These are phyloP conservation scores for Tachystola acroxantha DNA, from an alignment of 2,888 invertebrate species.

Conservation along the genomic window DNA sequence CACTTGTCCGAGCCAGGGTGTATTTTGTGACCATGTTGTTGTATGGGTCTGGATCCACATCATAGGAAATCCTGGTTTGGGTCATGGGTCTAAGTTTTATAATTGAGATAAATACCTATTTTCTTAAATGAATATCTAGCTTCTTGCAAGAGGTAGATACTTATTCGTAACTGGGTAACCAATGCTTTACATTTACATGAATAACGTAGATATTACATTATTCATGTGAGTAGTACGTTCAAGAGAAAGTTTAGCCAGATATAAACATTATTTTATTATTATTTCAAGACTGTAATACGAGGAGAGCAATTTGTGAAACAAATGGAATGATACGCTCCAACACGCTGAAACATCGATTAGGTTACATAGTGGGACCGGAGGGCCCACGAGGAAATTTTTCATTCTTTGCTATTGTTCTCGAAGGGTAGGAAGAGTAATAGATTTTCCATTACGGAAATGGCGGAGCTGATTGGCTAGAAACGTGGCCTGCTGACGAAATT, in stretches of 20 bases:
- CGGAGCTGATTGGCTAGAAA: conserved; percentile 33
- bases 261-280: conserved; percentile 3
- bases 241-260: background rate
- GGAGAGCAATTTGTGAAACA: conserved; percentile 36
- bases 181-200: background rate
- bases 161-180: too few relatives aligned
- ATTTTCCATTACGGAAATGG: conserved; percentile 45
- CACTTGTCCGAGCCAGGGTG: too few relatives aligned
- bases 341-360: conserved; percentile 36
- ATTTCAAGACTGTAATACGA: conserved; percentile 1
- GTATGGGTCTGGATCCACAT: too few relatives aligned
- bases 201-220: background rate
- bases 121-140: too few relatives aligned
- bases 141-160: too few relatives aligned
- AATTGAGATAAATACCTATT: too few relatives aligned
- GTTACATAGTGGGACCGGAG: conserved; percentile 23
- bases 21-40: too few relatives aligned
- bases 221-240: conserved; percentile 1
- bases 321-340: conserved; percentile 36
- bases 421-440: conserved; percentile 36
- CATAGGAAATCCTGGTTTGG: too few relatives aligned
- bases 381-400: conserved; percentile 17
- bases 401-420: conserved; percentile 35
- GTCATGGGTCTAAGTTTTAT: too few relatives aligned
- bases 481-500: conserved; percentile 15